Conservation (phyloP, 2,888 invertebrate genomes). For the Empis livida region DNA sequence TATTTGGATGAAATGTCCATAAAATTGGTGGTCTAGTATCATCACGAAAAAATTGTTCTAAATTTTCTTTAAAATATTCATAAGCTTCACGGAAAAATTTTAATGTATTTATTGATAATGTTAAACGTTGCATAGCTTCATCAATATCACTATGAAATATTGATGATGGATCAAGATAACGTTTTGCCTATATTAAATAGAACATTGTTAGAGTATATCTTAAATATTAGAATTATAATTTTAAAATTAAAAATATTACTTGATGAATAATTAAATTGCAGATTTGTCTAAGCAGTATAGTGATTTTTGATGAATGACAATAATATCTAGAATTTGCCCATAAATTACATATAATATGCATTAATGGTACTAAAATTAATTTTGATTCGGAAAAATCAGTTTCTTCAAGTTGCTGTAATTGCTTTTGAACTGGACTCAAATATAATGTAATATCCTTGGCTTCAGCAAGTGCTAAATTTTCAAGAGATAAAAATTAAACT, state of each 20-base stretch:
- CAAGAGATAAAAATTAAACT: neutral
- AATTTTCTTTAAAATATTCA: conserved; percentile 54
- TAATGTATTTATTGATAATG: conserved; percentile 49
- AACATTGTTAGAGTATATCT: neutral
- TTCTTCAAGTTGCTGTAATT: conserved; percentile 68
- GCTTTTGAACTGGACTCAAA: conserved; percentile 67
- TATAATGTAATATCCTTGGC: conserved; percentile 82
- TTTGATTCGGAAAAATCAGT: conserved; percentile 75
- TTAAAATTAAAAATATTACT: conserved; percentile 38
- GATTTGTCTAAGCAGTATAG: conserved; percentile 77
- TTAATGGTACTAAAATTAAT: conserved; percentile 57
- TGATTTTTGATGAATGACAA: conserved; percentile 77
- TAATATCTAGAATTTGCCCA: conserved; percentile 88
- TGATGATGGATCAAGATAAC: conserved; percentile 79
- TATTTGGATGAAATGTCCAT: conserved; percentile 77
- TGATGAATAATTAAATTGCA: conserved; percentile 82
- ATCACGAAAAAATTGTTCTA: conserved; percentile 52
- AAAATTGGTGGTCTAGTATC: conserved; percentile 34
- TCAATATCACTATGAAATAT: conserved; percentile 92
- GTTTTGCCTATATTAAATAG: conserved; percentile 50
- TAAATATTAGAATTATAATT: neutral
- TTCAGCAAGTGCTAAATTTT: conserved; percentile 66
- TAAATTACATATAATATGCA: conserved; percentile 77
- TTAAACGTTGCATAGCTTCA: conserved; percentile 76
- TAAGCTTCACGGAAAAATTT: conserved; percentile 53